These are phyloP conservation scores for Trisateles emortualis DNA, from an alignment of 2,888 invertebrate species.

Conservation along the genomic window DNA sequence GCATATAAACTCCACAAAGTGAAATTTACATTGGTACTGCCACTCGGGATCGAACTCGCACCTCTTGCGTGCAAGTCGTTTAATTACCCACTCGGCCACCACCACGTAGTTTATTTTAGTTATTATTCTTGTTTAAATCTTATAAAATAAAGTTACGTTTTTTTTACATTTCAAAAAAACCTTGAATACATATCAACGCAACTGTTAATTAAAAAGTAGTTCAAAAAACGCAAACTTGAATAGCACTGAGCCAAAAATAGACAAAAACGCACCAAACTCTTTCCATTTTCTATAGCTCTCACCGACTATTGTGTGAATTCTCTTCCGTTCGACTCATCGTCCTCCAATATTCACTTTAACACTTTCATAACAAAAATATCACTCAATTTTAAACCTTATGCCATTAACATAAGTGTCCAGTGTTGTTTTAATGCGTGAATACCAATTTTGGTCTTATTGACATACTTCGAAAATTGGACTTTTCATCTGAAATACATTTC, in stretches of 20 bases:
- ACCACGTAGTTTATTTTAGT: no score
- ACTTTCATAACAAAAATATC: background rate
- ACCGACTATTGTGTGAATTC: conserved; percentile 32
- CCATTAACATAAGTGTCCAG: background rate
- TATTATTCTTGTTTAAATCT: no score
- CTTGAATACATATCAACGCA: no score
- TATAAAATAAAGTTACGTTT: no score
- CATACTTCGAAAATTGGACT: conserved; percentile 37
- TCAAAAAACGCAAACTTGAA: no score
- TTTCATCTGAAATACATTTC: conserved; percentile 30
- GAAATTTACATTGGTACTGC: no score
- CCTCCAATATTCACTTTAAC: background rate
- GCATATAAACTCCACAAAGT: no score
- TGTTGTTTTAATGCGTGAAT: fast-evolving
- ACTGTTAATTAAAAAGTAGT: no score
- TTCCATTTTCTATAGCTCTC: conserved; percentile 24
- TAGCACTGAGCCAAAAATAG: conserved; percentile 11
- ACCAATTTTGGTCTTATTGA: conserved; percentile 22
- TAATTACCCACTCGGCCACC: no score
- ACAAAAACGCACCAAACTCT: conserved; percentile 23
- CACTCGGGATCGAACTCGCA: no score
- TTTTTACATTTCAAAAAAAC: no score
- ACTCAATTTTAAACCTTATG: conserved; percentile 5
- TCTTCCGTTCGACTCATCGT: conserved; percentile 32
- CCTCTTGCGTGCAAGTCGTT: no score